phyloP scores from a whole-genome alignment of 2,113 vertebrate genomes.

The Montifringilla adamsi region DNA sequence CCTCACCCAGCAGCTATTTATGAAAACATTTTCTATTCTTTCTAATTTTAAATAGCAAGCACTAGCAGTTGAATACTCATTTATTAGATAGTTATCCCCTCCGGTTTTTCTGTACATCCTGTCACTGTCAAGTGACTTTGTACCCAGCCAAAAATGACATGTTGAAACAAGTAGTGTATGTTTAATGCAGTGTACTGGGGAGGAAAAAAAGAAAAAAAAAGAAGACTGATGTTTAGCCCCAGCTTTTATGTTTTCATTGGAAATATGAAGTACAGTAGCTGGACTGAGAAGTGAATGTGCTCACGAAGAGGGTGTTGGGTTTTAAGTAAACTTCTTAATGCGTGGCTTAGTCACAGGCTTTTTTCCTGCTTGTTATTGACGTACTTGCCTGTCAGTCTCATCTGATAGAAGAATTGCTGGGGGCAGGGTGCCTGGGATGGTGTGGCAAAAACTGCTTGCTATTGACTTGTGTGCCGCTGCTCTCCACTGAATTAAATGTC shows the following conservation, averaged over 20 bases:
- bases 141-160: slow-evolving; percentile 14
- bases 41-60: slow-evolving; percentile 52
- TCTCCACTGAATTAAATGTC: slow-evolving; percentile 51
- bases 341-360: slow-evolving; percentile 1
- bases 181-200: background rate
- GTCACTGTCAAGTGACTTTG: slow-evolving; percentile 32
- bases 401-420: slow-evolving; percentile 59
- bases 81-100: slow-evolving; percentile 37
- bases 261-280: background rate
- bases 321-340: slow-evolving; percentile 56
- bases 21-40: slow-evolving; percentile 42
- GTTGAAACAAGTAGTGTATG: background rate
- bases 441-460: slow-evolving; percentile 44
- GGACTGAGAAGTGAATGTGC: background rate
- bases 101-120: background rate
- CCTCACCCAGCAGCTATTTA: slow-evolving; percentile 59
- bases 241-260: background rate
- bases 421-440: slow-evolving; percentile 40
- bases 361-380: slow-evolving; percentile 51
- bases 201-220: background rate
- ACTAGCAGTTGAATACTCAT: slow-evolving; percentile 23
- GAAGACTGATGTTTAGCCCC: background rate
- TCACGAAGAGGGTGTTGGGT: background rate
- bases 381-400: slow-evolving; percentile 56
- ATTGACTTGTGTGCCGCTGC: slow-evolving; percentile 38